These are phyloP conservation scores for Blera fallax DNA, from an alignment of 2,888 invertebrate species.

Conservation along the genomic window DNA sequence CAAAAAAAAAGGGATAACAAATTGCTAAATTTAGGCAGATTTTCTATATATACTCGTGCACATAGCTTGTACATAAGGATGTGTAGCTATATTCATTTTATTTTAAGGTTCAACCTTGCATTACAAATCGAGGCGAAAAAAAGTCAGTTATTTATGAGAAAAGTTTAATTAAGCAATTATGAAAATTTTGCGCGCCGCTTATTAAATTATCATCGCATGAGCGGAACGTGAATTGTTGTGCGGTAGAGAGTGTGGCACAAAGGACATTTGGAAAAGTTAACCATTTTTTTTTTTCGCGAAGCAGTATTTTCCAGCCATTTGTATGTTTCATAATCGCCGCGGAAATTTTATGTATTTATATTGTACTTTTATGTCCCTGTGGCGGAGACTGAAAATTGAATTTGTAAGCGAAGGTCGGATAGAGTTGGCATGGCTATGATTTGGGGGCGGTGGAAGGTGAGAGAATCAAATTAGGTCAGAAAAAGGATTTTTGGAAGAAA, in stretches of 20 bases:
- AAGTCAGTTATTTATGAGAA: constrained; percentile 68
- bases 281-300: not conserved
- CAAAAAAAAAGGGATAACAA: constrained; percentile 51
- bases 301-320: not conserved
- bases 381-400: constrained; percentile 11
- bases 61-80: not conserved
- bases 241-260: not conserved
- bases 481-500: not conserved
- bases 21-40: constrained; percentile 71
- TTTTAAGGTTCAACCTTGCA: constrained; percentile 15
- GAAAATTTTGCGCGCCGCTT: constrained; percentile 63
- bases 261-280: constrained; percentile 3
- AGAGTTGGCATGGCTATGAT: not conserved
- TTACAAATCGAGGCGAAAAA: constrained; percentile 9
- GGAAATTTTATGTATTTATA: constrained; percentile 1
- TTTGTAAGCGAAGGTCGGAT: not conserved
- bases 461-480: constrained; percentile 15
- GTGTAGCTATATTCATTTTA: not conserved
- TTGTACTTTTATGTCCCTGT: not conserved
- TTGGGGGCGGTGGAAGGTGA: not conserved
- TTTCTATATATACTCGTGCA: not conserved
- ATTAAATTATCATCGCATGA: constrained; percentile 70
- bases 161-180: constrained; percentile 73
- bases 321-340: not conserved
- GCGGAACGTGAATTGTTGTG: constrained; percentile 38